Percentiles rank a stretch among this genome's conserved stretches.
Evolutionary conservation across 2,113 vertebrate genomes (phyloP).

Genomic region (Plecturocebus donacophilus): DNA sequence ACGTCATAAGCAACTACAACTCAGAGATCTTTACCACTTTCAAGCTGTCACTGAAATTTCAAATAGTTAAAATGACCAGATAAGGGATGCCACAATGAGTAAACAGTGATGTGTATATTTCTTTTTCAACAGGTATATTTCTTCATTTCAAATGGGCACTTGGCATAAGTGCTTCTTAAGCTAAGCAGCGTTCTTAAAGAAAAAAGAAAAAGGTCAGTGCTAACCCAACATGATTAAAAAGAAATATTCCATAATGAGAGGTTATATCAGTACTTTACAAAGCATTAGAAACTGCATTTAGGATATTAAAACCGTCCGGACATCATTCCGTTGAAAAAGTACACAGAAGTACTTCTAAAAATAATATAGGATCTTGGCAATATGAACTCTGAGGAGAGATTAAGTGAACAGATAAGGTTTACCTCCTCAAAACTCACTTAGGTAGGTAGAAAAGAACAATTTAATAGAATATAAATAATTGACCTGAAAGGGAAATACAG

Average conservation of each 20-base stretch:
- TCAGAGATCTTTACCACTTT: neutral
- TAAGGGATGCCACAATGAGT: neutral
- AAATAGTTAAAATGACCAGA: neutral
- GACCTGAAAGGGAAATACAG: neutral
- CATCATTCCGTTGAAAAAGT: slow-evolving; percentile 55
- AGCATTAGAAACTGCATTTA: slow-evolving; percentile 10
- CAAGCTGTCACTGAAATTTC: neutral
- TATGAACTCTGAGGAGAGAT: slow-evolving; percentile 34
- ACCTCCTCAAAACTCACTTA: slow-evolving; percentile 17
- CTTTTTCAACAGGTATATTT: slow-evolving; percentile 15
- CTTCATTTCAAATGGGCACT: slow-evolving; percentile 41
- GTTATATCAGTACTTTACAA: neutral
- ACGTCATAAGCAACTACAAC: neutral
- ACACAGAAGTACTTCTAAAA: slow-evolving; percentile 56
- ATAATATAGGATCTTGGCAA: neutral
- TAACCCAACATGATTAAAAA: slow-evolving; percentile 38
- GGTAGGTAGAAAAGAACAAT: neutral
- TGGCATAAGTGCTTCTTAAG: slow-evolving; percentile 6
- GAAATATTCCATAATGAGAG: slow-evolving; percentile 18
- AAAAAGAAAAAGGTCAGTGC: slow-evolving; percentile 40
- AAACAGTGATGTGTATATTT: neutral
- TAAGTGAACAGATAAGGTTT: slow-evolving; percentile 46
- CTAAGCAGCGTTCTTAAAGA: neutral
- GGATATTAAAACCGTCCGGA: slow-evolving; percentile 35
- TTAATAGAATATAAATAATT: slow-evolving; percentile 41